These are phyloP conservation scores for Phaonia tiefii DNA, from an alignment of 2,888 invertebrate genomes.

Conservation along the genomic window DNA sequence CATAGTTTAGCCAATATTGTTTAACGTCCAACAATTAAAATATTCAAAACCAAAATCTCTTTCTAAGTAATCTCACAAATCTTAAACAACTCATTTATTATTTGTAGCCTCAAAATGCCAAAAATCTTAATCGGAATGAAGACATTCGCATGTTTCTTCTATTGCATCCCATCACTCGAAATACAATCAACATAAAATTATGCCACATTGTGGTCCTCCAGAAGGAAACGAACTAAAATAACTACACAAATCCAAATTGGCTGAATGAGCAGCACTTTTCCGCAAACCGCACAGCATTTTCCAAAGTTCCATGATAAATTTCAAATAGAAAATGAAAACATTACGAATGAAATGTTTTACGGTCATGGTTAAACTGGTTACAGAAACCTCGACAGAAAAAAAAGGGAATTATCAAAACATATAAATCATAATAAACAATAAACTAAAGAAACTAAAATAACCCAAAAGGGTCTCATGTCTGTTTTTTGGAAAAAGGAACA, in stretches of 20 bases:
- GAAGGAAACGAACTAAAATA: background rate
- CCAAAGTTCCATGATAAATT: slow-evolving; percentile 1
- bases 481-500: no score
- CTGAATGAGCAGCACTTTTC: slow-evolving; percentile 5
- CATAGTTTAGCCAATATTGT: no score
- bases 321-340: background rate
- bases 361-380: no score
- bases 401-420: slow-evolving; percentile 13
- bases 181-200: slow-evolving; percentile 21
- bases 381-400: slow-evolving; percentile 7
- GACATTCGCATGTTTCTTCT: background rate
- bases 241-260: background rate
- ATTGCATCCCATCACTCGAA: background rate
- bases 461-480: background rate
- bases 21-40: no score
- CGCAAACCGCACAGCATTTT: background rate
- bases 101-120: background rate
- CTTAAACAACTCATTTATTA: background rate
- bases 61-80: background rate
- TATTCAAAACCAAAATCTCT: background rate
- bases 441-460: no score
- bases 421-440: slow-evolving; percentile 8
- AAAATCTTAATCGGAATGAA: background rate
- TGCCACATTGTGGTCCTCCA: slow-evolving; percentile 22
- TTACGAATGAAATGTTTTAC: no score